Base-by-base conservation (phyloP, 2,797 vertebrate genomes). In the Dendrocincla fuliginosa region DNA sequence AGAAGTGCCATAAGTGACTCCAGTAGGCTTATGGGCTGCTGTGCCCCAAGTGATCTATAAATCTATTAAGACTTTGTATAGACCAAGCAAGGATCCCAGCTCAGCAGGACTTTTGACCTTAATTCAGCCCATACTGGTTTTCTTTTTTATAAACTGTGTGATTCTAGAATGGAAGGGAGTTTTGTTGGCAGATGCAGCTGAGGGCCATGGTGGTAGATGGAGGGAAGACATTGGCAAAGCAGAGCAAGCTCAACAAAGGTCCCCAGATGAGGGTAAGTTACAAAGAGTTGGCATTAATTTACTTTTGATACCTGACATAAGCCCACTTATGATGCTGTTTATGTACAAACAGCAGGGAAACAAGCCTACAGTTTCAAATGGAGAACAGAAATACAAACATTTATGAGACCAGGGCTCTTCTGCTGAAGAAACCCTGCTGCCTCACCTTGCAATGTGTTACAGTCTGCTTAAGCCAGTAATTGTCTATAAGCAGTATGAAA, bases 1-100 rank as follows among this genome's bases (percentile, higher is more conserved):
- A 32, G 44, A 67, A 83, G 11, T 81, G 27, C 18, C 56, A 46
- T n/a, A n/a, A 52, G 7, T 14, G 4, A 18, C 24, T 35, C 10
- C 10, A 71, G 46, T 3, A 9, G 27, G 52, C 5, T 27, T 37
- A 16, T 8, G 56, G 47, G 16, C 56, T 64, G 5, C 27, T 5
- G 0, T 77, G 32, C 19, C 23, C 5, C 12, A 61, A n/a, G 25
- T 1, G 0, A 69, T 35, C 39, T 41, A 1, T 33, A 69, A 10
- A 6, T 57, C 19, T 30, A 5, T 28, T 35, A 63, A 63, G 16
- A 13, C 2, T 52, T 90, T 37, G 23, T 18, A 27, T 8, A 59
- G 10, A 85, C 10, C 37, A 84, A 4, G 3, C 1, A 15, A 81
- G 46, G 41, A 75, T 70, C 55, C 2, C 9, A 68, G 17, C 32